Base-by-base conservation (phyloP, 2,113 vertebrate genomes). In the Sinocyclocheilus maitianheensis region DNA sequence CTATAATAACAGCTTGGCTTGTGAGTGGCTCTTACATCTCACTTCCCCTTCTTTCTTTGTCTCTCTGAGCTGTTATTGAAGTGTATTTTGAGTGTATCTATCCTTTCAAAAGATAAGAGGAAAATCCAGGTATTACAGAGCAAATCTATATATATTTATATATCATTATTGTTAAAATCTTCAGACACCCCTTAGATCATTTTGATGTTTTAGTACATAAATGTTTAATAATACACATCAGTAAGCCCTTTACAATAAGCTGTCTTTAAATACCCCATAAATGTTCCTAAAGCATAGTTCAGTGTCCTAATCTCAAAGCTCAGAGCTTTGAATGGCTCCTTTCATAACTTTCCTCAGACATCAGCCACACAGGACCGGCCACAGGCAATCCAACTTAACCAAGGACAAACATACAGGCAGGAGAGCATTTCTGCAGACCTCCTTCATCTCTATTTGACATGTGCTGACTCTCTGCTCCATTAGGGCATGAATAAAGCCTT, bases 1-100 rank as follows among this genome's bases (percentile, higher is more conserved):
- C 90, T 84, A 90, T 94, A 95, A 95, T 95, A 92, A 94, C 92
- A 94, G 92, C 91, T 91, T 92, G 91, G 89, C 87, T 92, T 90
- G 83, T 90, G 91, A 93, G 91, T 91, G 92, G 87, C 87, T 90
- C 91, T 78, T 85, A 77, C 65, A 77, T 81, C 60, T 60, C 83
- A 77, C 86, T 85, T 86, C 79, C 83, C 62, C 55, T 84, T 83
- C 89, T 79, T 58, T 74, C 16, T 75, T 48, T 43, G 34, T 74
- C 48, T 82, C 77, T 77, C 83, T 81, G 76, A 77, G 53, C 67
- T 88, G 84, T 72, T 77, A 85, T 53, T 85, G 40, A 26, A 55
- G 80, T 58, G 46, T 14, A 11, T 80, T 53, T 75, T 85, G 78
- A 85, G 63, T 51, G n/a, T 79, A 51, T 81, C 76, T 84, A 77